A percentile compares a stretch with the other conserved stretches of the same genome.
Conservation (phyloP, 2,113 vertebrate genomes). For the Anas platyrhynchos region DNA sequence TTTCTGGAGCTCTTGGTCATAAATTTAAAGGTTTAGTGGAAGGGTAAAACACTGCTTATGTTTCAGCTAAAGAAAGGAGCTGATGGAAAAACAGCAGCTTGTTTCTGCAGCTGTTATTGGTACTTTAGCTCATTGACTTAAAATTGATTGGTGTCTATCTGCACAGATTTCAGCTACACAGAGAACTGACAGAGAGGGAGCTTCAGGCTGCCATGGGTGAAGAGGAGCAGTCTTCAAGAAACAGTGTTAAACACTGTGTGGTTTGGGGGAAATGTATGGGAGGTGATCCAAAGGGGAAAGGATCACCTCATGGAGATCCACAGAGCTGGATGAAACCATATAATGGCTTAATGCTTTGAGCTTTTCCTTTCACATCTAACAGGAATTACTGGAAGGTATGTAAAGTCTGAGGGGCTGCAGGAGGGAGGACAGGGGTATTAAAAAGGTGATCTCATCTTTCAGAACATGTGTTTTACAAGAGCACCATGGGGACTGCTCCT, state of each 20-base stretch:
- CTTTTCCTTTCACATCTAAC: not conserved
- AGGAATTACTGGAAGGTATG: not conserved
- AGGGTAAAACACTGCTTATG: not conserved
- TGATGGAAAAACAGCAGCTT: not conserved
- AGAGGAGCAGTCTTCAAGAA: not conserved
- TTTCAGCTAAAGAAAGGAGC: not conserved
- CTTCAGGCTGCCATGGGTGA: not conserved
- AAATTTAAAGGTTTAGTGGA: not conserved
- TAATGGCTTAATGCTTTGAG: not conserved
- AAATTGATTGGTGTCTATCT: not conserved
- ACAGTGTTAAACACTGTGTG: rapidly evolving
- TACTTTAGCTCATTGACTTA: not conserved
- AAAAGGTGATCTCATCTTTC: not conserved
- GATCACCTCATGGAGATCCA: not conserved
- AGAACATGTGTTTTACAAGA: not conserved
- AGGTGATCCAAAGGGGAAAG: not conserved
- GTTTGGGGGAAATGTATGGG: not conserved
- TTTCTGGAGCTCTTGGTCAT: not conserved
- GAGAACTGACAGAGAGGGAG: not conserved
- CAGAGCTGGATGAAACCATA: not conserved
- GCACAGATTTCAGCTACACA: not conserved
- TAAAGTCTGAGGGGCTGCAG: not conserved
- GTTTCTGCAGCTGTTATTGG: not conserved
- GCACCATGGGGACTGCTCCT: not conserved
- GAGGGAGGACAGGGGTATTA: not conserved